Conservation (phyloP, 1,140 invertebrate genomes). For the Lasioglossum baleicum region DNA sequence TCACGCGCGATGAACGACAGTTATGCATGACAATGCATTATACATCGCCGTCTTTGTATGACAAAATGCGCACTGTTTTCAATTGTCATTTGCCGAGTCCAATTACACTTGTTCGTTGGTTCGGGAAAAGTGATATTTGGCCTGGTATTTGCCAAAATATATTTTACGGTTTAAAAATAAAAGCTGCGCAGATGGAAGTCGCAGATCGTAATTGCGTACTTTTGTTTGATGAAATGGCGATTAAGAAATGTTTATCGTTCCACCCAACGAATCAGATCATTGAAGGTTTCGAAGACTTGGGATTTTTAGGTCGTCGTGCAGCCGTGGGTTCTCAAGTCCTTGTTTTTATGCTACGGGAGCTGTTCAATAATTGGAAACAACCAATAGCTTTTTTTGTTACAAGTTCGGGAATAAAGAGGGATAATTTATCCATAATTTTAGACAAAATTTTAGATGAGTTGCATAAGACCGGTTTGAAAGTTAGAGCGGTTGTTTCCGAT, state of each 20-base stretch:
- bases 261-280: background rate
- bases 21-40: too few species aligned
- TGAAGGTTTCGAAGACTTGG: conserved; percentile 30
- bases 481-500: background rate
- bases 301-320: conserved; percentile 8
- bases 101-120: too few species aligned
- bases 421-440: background rate
- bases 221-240: conserved; percentile 2
- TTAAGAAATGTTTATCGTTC: background rate
- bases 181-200: too few species aligned
- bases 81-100: too few species aligned
- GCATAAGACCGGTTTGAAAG: background rate
- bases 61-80: too few species aligned
- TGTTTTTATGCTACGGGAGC: conserved; percentile 28
- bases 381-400: conserved; percentile 30
- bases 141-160: too few species aligned
- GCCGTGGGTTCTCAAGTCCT: background rate
- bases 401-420: background rate
- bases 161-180: too few species aligned
- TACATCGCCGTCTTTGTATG: too few species aligned
- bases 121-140: too few species aligned
- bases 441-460: background rate
- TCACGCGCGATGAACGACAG: too few species aligned
- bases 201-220: too few species aligned
- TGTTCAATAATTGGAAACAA: conserved; percentile 36